phyloP scores from a whole-genome alignment of 2,888 invertebrate species.

The Abrostola triplasia region DNA sequence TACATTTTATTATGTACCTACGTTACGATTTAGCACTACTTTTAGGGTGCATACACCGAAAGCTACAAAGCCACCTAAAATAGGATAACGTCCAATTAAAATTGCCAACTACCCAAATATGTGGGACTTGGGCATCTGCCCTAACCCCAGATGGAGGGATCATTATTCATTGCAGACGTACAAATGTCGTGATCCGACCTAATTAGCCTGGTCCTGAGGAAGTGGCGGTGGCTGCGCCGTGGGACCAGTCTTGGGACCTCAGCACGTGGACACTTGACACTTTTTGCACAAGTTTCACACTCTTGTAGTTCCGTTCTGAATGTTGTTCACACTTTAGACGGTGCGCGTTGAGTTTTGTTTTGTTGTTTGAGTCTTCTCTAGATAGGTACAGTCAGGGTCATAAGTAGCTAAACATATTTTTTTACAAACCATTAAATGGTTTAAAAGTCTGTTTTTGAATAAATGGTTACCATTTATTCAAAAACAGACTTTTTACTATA shows the following conservation, averaged over 20 bases:
- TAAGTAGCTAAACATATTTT: too few relatives aligned
- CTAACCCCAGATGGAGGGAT: slow-evolving; percentile 45
- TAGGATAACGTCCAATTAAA: slow-evolving; percentile 17
- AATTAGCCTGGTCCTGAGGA: slow-evolving; percentile 67
- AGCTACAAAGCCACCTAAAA: background rate
- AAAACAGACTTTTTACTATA: too few relatives aligned
- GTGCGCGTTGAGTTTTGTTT: background rate
- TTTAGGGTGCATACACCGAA: background rate
- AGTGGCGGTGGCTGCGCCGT: slow-evolving; percentile 78
- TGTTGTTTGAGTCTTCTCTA: background rate
- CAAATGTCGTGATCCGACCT: slow-evolving; percentile 66
- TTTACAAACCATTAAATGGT: too few relatives aligned
- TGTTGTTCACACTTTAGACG: slow-evolving; percentile 62
- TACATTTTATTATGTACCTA: too few relatives aligned
- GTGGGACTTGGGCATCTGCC: slow-evolving; percentile 43
- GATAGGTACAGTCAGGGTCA: too few relatives aligned
- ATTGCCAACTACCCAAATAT: slow-evolving; percentile 10
- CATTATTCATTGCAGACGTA: slow-evolving; percentile 53
- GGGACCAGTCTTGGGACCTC: slow-evolving; percentile 63
- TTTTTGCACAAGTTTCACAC: slow-evolving; percentile 77
- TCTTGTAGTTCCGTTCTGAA: slow-evolving; percentile 56
- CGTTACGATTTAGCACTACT: too few relatives aligned
- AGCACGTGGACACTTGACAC: slow-evolving; percentile 75
- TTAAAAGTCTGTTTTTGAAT: too few relatives aligned
- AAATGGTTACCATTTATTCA: too few relatives aligned